phyloP scores from a whole-genome alignment of 1,140 invertebrate genomes.

The Drosophila hydei region DNA sequence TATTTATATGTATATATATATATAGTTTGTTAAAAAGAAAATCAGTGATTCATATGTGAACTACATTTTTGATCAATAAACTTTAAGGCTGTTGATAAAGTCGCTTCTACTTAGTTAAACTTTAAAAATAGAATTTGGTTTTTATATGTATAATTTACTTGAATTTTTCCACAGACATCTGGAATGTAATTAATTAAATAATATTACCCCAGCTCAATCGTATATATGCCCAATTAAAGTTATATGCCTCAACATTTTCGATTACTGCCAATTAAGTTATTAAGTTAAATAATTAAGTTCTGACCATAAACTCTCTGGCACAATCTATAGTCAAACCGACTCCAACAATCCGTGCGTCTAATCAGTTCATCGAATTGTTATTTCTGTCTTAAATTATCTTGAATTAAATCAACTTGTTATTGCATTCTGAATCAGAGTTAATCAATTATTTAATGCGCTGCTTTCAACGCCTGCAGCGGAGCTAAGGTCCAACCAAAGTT shows the following conservation, averaged over 20 bases:
- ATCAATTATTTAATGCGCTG: constrained; percentile 65
- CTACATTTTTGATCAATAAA: no score
- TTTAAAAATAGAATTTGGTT: no score
- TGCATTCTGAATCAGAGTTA: constrained; percentile 53
- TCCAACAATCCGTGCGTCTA: constrained; percentile 1
- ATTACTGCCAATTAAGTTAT: constrained; percentile 20
- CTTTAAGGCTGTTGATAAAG: no score
- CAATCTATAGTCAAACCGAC: background rate
- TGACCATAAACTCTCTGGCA: background rate
- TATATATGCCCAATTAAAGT: background rate
- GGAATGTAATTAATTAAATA: no score
- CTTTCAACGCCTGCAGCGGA: constrained; percentile 32
- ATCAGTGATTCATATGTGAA: no score
- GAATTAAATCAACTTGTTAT: constrained; percentile 73
- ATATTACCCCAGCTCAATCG: no score
- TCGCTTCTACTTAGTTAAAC: no score
- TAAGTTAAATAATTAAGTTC: no score
- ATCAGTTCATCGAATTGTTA: constrained; percentile 24
- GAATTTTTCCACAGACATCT: no score
- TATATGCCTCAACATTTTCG: background rate
- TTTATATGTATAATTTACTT: no score
- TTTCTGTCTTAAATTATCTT: constrained; percentile 40
- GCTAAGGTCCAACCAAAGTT: constrained; percentile 26
- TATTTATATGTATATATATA: no score
- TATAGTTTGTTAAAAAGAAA: no score